Evolutionary conservation across 2,113 vertebrate species (phyloP), one percentile per base, ranked within the genome.

Genomic region (Cyprinus carpio): DNA sequence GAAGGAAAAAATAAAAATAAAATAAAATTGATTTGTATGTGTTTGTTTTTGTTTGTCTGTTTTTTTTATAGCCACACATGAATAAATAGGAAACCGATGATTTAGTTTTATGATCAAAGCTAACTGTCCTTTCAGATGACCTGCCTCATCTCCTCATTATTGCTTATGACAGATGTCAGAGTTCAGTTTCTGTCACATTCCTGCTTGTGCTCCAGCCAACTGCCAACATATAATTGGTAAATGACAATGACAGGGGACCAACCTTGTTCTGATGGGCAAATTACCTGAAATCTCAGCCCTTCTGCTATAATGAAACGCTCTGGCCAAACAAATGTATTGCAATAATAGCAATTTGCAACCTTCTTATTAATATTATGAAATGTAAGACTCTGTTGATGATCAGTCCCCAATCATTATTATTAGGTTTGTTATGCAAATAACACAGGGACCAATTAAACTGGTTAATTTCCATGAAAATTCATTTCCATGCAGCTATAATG

Each of bases 391-490:
- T 83, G 85, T 90, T 91, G 89, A 91, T 86, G 86, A 90, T 88
- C 79, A 88, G 85, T 90, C 89, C 93, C 82, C 90, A 92, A 93
- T 91, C 86, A 92, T 91, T 92, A 90, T 77, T 92, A 89, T 89
- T 64, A 91, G 88, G 77, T 91, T 91, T 88, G 91, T 92, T 90
- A 90, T 90, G 87, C 91, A 85, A 91, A 91, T 84, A 93, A 89
- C 88, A 85, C 88, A 86, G 78, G 84, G 25, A 91, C 72, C 87
- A 91, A 92, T 93, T 93, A 92, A 83, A 89, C 90, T 89, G 90
- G 82, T 51, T 89, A 83, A 89, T 92, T 95, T 92, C 87, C 91
- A 93, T 90, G 87, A 87, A 90, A 92, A 92, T 89, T 92, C 69
- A 89, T 60, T 91, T 76, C 54, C 92, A 84, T 18, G 78, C 60